Base-by-base conservation (phyloP, 1,140 invertebrate genomes). In the Charaxes varanes region DNA sequence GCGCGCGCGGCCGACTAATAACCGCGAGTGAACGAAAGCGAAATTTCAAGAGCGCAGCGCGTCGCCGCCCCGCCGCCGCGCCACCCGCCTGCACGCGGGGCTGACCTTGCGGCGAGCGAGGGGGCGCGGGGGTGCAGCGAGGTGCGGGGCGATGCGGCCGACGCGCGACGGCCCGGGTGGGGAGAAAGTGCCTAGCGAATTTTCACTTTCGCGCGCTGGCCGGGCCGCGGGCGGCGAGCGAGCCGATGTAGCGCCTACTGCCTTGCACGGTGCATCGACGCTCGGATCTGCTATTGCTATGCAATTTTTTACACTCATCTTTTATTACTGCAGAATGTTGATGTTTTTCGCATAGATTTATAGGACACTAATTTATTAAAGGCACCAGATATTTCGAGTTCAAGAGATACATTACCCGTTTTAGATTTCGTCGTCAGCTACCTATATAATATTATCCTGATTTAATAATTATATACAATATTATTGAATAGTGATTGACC, bases 31-130 rank as follows among this genome's bases (percentile, higher is more conserved):
- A 84, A 85, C 80, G 82, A 85, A 85, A 85, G 82, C 82, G 82
- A 85, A 85, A 84, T 85, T 85, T 85, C 82, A 85, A 85, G 82
- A 85, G 79, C 82, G 81, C 66, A 72, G 69, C 80, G 72, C 68
- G 63, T 72, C 71, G 67, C 72, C 63, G 59, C 65, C 53, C 62
- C 69, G 62, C 59, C 66, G 63, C 63, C 57, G 50, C 62, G 62
- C 60, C 60, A 50, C 62, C 69, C 60, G 62, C 67, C 59, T 60
- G 65, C 57, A 63, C 56, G 59, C 62, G 60, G 69, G 76, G 62
- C 70, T 72, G 70, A 74, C 70, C 70, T 74, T 76, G 71, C 69
- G 73, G 57, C 59, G 65, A 35, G 64, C 56, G 55, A 54, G 50
- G 62, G 61, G 44, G 50, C 50, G 68, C 53, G 68, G 58, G 62